A percentile compares a stretch with the other conserved stretches of the same genome.
These are phyloP conservation scores for Australoheros scitulus DNA, from an alignment of 2,113 vertebrate species.

Conservation along the genomic window DNA sequence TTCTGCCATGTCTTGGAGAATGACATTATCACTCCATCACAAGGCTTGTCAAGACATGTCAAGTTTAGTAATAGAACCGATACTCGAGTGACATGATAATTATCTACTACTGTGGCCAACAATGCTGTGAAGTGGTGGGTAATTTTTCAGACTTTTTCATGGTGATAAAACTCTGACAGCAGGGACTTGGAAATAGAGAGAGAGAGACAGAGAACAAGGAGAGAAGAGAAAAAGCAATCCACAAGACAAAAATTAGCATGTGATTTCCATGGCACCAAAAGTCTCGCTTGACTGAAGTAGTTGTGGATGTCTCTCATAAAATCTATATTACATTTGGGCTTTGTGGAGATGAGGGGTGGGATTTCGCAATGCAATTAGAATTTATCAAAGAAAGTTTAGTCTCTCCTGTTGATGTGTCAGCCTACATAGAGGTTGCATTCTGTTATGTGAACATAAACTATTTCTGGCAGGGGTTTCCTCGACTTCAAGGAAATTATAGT, in stretches of 20 bases:
- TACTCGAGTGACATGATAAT: conserved; percentile 24
- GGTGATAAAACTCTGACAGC: neutral
- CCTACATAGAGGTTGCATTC: conserved; percentile 10
- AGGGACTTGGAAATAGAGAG: neutral
- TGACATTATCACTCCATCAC: neutral
- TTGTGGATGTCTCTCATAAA: conserved; percentile 58
- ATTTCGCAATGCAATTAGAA: conserved; percentile 63
- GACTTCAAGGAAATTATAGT: conserved; percentile 40
- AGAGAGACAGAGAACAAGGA: neutral
- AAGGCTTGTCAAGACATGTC: conserved; percentile 9
- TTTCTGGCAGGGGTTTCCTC: conserved; percentile 28
- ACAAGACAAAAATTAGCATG: conserved; percentile 37
- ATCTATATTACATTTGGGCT: conserved; percentile 67
- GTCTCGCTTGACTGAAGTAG: conserved; percentile 24
- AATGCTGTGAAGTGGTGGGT: conserved; percentile 13
- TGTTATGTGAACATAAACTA: neutral
- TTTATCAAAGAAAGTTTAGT: conserved; percentile 54
- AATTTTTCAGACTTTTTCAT: conserved; percentile 7
- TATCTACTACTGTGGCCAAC: conserved; percentile 4
- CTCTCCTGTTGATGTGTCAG: conserved; percentile 49
- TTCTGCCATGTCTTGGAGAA: neutral
- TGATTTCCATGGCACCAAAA: conserved; percentile 23
- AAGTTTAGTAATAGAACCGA: neutral
- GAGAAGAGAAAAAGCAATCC: neutral
- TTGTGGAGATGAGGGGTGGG: conserved; percentile 49